Percentiles rank a stretch among this genome's conserved stretches.
Evolutionary conservation across 2,888 invertebrate species (phyloP).

Genomic region (Polyommatus iphigenia): DNA sequence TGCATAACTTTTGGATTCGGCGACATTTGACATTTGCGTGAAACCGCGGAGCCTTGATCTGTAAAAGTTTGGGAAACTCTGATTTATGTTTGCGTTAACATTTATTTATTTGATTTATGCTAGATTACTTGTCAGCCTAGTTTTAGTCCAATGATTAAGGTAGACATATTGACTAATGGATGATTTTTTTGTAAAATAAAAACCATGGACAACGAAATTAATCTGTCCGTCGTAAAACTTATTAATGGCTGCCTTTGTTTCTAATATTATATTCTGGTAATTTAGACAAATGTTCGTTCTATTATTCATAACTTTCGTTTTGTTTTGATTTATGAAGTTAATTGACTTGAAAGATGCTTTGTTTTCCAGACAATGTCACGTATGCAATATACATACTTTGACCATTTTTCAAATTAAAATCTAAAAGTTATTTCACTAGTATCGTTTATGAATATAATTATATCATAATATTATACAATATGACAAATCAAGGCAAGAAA

Average conservation of each 20-base stretch:
- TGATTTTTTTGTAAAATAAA: not conserved
- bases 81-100: not conserved
- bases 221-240: not conserved
- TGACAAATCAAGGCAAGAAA: too few relatives aligned
- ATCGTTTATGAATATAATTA: too few relatives aligned
- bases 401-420: not conserved
- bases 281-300: constrained; percentile 46
- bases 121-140: not conserved
- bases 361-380: not conserved
- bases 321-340: constrained; percentile 43
- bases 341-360: constrained; percentile 18
- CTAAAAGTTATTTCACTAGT: too few relatives aligned
- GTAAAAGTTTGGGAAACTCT: not conserved
- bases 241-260: constrained; percentile 14
- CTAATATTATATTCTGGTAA: constrained; percentile 37
- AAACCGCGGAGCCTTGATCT: not conserved
- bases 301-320: constrained; percentile 47
- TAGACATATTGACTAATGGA: constrained; percentile 9
- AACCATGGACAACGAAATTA: constrained; percentile 14
- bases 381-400: not conserved
- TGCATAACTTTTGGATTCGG: too few relatives aligned
- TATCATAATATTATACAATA: too few relatives aligned
- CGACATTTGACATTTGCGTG: too few relatives aligned
- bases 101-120: constrained; percentile 3
- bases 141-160: constrained; percentile 1